Evolutionary conservation across 2,888 invertebrate genomes (phyloP), one percentile per base, ranked within the genome.

Genomic region (Pomacea canaliculata): DNA sequence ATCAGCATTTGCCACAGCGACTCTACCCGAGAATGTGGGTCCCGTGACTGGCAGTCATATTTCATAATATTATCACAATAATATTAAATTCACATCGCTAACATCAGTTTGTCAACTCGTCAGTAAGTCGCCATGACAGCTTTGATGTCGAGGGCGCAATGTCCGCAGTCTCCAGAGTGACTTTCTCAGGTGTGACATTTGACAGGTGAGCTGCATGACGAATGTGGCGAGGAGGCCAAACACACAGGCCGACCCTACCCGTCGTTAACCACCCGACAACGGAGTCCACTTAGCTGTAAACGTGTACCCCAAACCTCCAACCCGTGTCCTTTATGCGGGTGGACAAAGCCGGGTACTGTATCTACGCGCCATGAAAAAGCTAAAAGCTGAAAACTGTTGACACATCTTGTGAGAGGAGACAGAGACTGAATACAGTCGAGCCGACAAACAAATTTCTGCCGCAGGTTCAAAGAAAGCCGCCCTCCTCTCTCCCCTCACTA

Each of bases 71-170:
- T 69, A 69, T 69, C 68, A 62, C n/a, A 68, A 23, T 23, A 23
- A 23, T 69, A 69, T 60, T 74, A 74, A 74, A 74, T 74, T 74
- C 74, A 49, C 60, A 74, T 74, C 74, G 68, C 49, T 69, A 56
- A 68, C 74, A 69, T 74, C 62, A 46, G 5, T 3, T 27, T 5
- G 13, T 12, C n/a, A 19, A 12, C 23, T 2, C 1, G 18, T n/a
- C n/a, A n/a, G n/a, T n/a, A 68, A 19, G 12, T 68, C 23, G 1
- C 68, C 27, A 68, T 27, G 37, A 37, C 48, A 46, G 68, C 68
- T 68, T 68, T 68, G 68, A 68, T 7, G 68, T 68, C 37, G 13
- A 7, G 8, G 37, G 19, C 5, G 1, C 37, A 68, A 68, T 19
- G 68, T 10, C 48, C 63, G 19, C 27, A 63, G 63, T 63, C 27